A percentile compares a stretch with the other conserved stretches of the same genome.
phyloP scores from a whole-genome alignment of 1,140 invertebrate genomes.

The Ruditapes philippinarum region DNA sequence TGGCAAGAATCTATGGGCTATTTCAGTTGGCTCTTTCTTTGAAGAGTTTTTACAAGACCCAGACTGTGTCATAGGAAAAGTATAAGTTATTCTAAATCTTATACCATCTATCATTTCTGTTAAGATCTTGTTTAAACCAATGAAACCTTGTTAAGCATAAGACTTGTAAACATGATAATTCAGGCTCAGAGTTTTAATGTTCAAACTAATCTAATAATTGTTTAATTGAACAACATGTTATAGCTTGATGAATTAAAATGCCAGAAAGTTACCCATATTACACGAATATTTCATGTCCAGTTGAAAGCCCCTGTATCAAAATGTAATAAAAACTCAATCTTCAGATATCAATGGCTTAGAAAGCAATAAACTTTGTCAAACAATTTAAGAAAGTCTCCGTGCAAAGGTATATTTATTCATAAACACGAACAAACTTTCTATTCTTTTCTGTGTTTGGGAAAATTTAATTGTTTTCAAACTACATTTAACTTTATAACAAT shows the following conservation, averaged over 20 bases:
- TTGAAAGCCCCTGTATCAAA: not conserved
- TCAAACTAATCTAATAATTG: no score
- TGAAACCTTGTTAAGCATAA: no score
- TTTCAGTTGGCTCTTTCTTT: no score
- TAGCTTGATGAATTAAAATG: not conserved
- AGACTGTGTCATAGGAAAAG: no score
- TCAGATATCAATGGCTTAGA: not conserved
- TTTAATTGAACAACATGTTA: not conserved
- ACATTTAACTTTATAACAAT: slow-evolving; percentile 20
- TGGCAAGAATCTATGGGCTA: no score
- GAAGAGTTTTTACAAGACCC: no score
- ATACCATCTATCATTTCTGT: no score
- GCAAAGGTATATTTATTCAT: not conserved
- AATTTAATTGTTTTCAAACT: slow-evolving; percentile 28
- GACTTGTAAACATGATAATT: no score
- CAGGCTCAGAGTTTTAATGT: no score
- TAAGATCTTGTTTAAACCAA: no score
- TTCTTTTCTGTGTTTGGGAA: slow-evolving; percentile 6
- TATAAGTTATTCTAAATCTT: no score
- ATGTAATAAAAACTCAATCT: slow-evolving; percentile 32
- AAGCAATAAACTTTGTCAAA: slow-evolving; percentile 28
- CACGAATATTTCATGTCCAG: not conserved
- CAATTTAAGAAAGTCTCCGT: not conserved
- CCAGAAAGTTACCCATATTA: not conserved
- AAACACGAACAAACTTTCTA: slow-evolving; percentile 10